Base-by-base conservation (phyloP, 2,888 invertebrate genomes). In the Cyaniris semiargus region DNA sequence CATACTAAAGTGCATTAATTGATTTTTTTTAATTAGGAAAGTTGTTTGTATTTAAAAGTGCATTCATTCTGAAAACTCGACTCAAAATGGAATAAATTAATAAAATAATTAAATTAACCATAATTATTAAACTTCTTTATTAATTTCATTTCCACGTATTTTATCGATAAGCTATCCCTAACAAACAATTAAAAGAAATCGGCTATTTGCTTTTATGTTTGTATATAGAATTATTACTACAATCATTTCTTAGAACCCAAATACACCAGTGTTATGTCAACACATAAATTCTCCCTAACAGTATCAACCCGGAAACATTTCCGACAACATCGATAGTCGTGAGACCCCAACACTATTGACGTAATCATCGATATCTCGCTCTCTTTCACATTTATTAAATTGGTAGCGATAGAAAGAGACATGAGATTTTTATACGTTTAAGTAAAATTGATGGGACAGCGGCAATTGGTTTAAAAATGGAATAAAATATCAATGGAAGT, bases 261-360 rank as follows among this genome's bases (percentile, higher is more conserved):
- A 13, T 53, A 76, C 38, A 76, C 56, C 76, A 23, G 72, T 27
- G 18, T 23, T 58, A 56, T 58, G 56, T 58, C 76, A 76, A 71
- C 71, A 79, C 74, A 79, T 78, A 77, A 82, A 80, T 80, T 82
- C 81, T 80, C 48, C 78, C 80, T 83, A 81, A 84, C 85, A 89
- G 85, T 82, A 84, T 85, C 83, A 90, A 87, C 86, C 85, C 83
- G 87, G 90, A 89, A 86, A 86, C 85, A 84, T 87, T 89, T 92
- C 93, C 93, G 92, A 85, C 86, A 89, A 80, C 84, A 84, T 86
- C 89, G 89, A 91, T 90, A 88, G 86, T 85, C 90, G 91, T 91
- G 92, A 86, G 92, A 91, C 83, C 82, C 78, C 82, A 83, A 80
- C 80, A 79, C 80, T 84, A 84, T 83, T 85, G 34, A 58, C 21